Evolutionary conservation across 2,113 vertebrate species (phyloP), one percentile per base, ranked within the genome.

Genomic region (Laterallus jamaicensis): DNA sequence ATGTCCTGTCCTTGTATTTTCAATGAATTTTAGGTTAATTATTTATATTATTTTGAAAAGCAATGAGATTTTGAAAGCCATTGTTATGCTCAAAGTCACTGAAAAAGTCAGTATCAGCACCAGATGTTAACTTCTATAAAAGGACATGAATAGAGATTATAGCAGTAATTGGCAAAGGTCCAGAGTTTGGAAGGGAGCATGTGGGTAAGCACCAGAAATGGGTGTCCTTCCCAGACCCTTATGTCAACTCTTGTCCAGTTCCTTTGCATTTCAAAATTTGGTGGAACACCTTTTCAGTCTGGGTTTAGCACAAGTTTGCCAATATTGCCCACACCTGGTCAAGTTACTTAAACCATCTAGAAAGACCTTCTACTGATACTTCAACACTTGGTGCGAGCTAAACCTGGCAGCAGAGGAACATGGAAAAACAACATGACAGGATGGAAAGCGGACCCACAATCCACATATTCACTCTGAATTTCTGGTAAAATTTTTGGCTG

Each of bases 21-120:
- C 76, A 76, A 8, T 83, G 54, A 93, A 79, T 92, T 86, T 71
- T 86, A 58, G 56, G 88, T 96, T 92, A 92, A 76, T 92, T 97
- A 93, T 84, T 96, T 83, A 93, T 92, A 84, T 73, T 71, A 82
- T 88, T 94, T 93, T 86, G 88, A 94, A 95, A 90, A 93, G 67
- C 58, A 59, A 81, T 89, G 91, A 88, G 75, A 75, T 81, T 92
- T 78, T 83, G 60, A 93, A 95, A 94, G 69, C 73, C 88, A 64
- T 39, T 71, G 39, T 58, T 85, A 35, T 81, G 75, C 31, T 79
- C 58, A 95, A 95, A 96, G 95, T 94, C 86, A 24, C 12, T 76
- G 83, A 56, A 86, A 96, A 96, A 93, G 63, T 87, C 88, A 17
- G 40, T 58, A 80, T 93, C 90, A 95, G 91, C 91, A 92, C 58